phyloP scores from a whole-genome alignment of 2,797 vertebrate genomes.

The Chloroceryle inda region DNA sequence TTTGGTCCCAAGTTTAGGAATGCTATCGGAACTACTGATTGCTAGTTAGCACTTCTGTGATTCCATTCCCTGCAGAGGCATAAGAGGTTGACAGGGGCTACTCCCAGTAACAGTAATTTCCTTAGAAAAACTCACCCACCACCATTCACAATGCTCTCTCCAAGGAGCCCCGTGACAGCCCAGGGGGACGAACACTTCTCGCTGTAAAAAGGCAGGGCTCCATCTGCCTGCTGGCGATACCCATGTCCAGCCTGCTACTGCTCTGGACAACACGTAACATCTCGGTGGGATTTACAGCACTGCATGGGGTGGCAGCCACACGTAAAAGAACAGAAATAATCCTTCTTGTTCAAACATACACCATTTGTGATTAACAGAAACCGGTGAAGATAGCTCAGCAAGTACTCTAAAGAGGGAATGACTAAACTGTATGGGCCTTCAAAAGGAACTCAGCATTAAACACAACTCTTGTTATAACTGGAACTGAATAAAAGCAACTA shows the following conservation, averaged over 20 bases:
- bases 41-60: rapidly evolving
- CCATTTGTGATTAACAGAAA: background rate
- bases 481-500: background rate
- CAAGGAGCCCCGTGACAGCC: no score
- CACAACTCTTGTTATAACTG: background rate
- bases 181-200: rapidly evolving
- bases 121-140: rapidly evolving
- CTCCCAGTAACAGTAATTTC: background rate
- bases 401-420: background rate
- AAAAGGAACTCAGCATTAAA: background rate
- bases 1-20: background rate
- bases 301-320: rapidly evolving
- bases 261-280: background rate
- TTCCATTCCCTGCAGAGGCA: background rate
- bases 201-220: background rate
- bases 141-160: rapidly evolving
- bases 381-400: background rate
- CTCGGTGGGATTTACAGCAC: background rate
- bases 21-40: background rate
- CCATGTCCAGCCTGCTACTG: background rate
- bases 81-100: background rate
- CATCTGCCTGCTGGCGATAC: rapidly evolving
- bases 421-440: background rate
- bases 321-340: background rate
- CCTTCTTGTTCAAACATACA: background rate